These are phyloP conservation scores for Ormyrus pomaceus DNA, from an alignment of 2,888 invertebrate genomes.

Conservation along the genomic window DNA sequence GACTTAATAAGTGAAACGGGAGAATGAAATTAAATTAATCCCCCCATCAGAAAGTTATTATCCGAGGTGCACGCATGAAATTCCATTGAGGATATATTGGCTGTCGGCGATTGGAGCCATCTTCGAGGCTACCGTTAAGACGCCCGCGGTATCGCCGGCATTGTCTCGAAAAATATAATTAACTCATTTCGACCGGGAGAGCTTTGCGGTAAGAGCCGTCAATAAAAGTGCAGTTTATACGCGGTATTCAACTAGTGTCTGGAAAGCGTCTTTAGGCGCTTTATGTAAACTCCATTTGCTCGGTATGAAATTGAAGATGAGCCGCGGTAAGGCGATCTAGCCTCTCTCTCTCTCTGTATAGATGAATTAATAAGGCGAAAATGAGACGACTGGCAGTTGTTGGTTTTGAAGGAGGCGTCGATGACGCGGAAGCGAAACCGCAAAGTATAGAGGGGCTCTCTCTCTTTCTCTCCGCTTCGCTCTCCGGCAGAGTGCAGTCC, in stretches of 20 bases:
- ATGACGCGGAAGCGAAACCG: constrained; percentile 49
- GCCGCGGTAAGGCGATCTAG: constrained; percentile 1
- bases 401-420: constrained; percentile 4
- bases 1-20: constrained; percentile 1
- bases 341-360: neutral
- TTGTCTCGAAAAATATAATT: neutral
- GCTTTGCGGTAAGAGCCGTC: too few relatives aligned
- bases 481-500: neutral
- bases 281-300: constrained; percentile 4
- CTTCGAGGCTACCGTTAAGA: too few relatives aligned
- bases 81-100: too few relatives aligned
- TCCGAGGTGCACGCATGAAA: constrained; percentile 1
- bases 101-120: neutral
- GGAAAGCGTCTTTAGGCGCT: neutral
- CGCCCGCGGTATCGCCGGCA: neutral
- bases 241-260: constrained; percentile 4
- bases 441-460: neutral
- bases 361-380: neutral
- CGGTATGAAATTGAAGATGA: neutral
- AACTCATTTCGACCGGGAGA: too few relatives aligned
- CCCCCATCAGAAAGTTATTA: constrained; percentile 17
- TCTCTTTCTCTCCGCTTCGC: neutral
- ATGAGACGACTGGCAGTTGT: neutral
- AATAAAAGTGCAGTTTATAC: too few relatives aligned
- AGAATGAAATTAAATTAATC: constrained; percentile 47